A percentile compares a stretch with the other conserved stretches of the same genome.
phyloP scores from a whole-genome alignment of 2,888 invertebrate genomes.

The Bhutanitis thaidina region DNA sequence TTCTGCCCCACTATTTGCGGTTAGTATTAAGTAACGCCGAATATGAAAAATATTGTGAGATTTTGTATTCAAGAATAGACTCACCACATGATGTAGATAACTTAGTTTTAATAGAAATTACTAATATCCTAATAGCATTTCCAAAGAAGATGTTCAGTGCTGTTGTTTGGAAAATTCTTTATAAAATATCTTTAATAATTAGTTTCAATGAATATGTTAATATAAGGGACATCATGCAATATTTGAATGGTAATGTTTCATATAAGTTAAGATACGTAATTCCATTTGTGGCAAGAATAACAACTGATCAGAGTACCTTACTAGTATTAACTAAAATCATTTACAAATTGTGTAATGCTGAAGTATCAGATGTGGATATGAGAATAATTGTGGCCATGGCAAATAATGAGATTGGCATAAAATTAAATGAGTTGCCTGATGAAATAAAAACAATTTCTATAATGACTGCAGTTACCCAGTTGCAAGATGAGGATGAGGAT shows the following conservation, averaged over 20 bases:
- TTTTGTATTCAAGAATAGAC: slow-evolving; percentile 42
- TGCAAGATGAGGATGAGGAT: slow-evolving; percentile 78
- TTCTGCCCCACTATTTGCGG: slow-evolving; percentile 39
- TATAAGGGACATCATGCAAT: slow-evolving; percentile 25
- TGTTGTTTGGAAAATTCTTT: slow-evolving; percentile 53
- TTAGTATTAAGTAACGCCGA: slow-evolving; percentile 40
- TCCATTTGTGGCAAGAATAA: slow-evolving; percentile 49
- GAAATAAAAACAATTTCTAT: slow-evolving; percentile 49
- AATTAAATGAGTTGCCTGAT: slow-evolving; percentile 41
- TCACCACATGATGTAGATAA: slow-evolving; percentile 27
- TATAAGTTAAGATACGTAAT: slow-evolving; percentile 54
- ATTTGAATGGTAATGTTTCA: slow-evolving; percentile 30
- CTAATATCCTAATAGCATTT: slow-evolving; percentile 37
- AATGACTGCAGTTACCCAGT: slow-evolving; percentile 58
- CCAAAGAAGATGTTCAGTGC: slow-evolving; percentile 37
- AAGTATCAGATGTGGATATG: slow-evolving; percentile 55
- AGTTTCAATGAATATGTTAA: slow-evolving; percentile 24
- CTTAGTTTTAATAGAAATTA: slow-evolving; percentile 34
- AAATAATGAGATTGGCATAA: slow-evolving; percentile 55
- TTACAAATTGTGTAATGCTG: slow-evolving; percentile 45
- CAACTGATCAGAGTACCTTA: slow-evolving; percentile 27
- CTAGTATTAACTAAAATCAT: slow-evolving; percentile 40
- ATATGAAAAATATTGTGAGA: slow-evolving; percentile 44
- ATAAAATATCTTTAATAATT: slow-evolving; percentile 40
- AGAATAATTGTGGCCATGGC: slow-evolving; percentile 56